Conservation (phyloP, 2,797 vertebrate genomes). For the Ispidina picta region DNA sequence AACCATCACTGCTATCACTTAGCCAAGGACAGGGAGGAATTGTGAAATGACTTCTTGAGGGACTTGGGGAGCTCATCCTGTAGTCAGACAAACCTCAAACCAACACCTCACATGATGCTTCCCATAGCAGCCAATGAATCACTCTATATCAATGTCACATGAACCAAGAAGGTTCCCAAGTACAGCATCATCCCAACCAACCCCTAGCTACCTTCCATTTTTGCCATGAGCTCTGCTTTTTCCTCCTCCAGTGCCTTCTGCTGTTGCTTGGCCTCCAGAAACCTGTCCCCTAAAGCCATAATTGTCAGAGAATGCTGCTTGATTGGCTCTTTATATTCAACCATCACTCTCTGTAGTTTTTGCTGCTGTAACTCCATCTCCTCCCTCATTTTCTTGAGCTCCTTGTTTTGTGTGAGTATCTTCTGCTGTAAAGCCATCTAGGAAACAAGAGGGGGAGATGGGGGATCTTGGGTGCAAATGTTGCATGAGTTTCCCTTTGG, state of each 20-base stretch:
- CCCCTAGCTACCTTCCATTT: slow-evolving; percentile 62
- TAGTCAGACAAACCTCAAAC: not conserved
- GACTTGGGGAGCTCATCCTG: not conserved
- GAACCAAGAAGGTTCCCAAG: not conserved
- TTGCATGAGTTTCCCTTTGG: fast-evolving
- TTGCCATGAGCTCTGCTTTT: slow-evolving; percentile 30
- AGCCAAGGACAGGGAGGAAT: not conserved
- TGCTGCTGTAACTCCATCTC: slow-evolving; percentile 59
- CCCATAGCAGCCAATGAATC: not conserved
- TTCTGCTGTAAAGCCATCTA: slow-evolving; percentile 44
- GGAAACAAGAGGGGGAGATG: not conserved
- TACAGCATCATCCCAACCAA: not conserved
- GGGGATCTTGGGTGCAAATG: fast-evolving
- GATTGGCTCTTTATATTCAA: slow-evolving; percentile 79
- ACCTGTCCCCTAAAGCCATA: slow-evolving; percentile 76
- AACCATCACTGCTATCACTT: not conserved
- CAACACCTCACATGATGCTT: fast-evolving
- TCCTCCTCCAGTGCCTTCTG: slow-evolving; percentile 68
- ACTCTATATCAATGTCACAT: fast-evolving
- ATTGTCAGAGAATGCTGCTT: slow-evolving; percentile 83
- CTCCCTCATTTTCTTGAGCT: slow-evolving; percentile 32
- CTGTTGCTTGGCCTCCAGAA: slow-evolving; percentile 44
- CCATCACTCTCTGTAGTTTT: slow-evolving; percentile 54
- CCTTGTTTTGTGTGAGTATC: not conserved
- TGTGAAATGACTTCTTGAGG: not conserved